A percentile compares a stretch with the other conserved stretches of the same genome.
Evolutionary conservation across 2,113 vertebrate species (phyloP).

Genomic region (Hydrochoerus hydrochaeris): DNA sequence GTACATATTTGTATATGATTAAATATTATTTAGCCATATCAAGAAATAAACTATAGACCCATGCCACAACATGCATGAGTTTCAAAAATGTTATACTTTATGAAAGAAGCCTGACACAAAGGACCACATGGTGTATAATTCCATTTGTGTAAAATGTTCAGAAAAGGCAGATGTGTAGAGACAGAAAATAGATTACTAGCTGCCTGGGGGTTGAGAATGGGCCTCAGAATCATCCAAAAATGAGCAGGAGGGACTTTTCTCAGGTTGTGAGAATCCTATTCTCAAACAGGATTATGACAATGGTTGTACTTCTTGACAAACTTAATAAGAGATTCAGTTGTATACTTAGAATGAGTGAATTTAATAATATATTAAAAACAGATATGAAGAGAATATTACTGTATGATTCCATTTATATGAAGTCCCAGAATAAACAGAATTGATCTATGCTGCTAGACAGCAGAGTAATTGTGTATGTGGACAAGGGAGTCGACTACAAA

Average conservation of each 20-base stretch:
- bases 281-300: not conserved
- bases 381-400: not conserved
- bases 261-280: not conserved
- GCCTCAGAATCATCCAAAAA: not conserved
- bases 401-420: not conserved
- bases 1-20: not conserved
- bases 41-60: not conserved
- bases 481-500: not conserved
- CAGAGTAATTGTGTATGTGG: not conserved
- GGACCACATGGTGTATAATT: not conserved
- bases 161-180: not conserved
- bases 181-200: not conserved
- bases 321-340: constrained; percentile 8
- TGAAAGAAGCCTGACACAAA: not conserved
- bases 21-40: not conserved
- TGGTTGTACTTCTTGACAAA: not conserved
- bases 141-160: not conserved
- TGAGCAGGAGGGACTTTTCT: not conserved
- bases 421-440: not conserved
- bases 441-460: not conserved
- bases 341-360: not conserved
- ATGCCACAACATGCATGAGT: not conserved
- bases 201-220: not conserved
- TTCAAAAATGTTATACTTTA: not conserved
- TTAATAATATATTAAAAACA: not conserved